Evolutionary conservation across 1,140 invertebrate genomes (phyloP), one percentile per base, ranked within the genome.

Genomic region (Procambarus clarkii): DNA sequence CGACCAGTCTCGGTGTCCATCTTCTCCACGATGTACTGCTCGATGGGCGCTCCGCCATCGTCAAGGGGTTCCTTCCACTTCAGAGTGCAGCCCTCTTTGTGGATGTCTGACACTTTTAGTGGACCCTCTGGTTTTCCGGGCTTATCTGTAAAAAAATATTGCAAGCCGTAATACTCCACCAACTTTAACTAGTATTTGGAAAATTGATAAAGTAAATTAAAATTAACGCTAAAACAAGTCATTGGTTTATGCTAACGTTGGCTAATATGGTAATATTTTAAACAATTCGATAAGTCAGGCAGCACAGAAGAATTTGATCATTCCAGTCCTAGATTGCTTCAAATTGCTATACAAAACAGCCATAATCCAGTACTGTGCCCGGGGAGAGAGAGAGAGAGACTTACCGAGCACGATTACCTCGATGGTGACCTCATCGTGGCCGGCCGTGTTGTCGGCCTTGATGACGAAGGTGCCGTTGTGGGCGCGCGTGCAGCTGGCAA

Each of bases 31-130:
- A 98, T 95, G 94, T 98, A 99, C 13, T 97, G 97, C 45, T 97
- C 97, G 83, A 99, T 96, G 8, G 98, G 98, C 50, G 98, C 95
- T 79, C 98, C 98, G 88, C 99, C 99, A 93, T 99, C 98, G 94
- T 99, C 98, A 94, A 97, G 97, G 13, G 98, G 98, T 94, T 98
- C 98, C 45, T 98, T 97, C 99, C 99, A 99, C 93, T 97, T 97
- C 4, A 99, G 95, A 94, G 98, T 99, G 94, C 98, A 98, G 46
- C 98, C 98, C 94, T 99, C 98, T 91, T 99, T 99, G 94, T 98
- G 97, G 0, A 99, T 96, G 94, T 99, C 98, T 0, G 96, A 96
- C 2, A 99, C 98, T 94, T 98, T 98, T 0, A 99, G 94, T 4
- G 98, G 98, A 77, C 98, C 98, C 95, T 99, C 98, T 0, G 99